Evolutionary conservation across 2,113 vertebrate species (phyloP).

Genomic region (Salvator merianae): DNA sequence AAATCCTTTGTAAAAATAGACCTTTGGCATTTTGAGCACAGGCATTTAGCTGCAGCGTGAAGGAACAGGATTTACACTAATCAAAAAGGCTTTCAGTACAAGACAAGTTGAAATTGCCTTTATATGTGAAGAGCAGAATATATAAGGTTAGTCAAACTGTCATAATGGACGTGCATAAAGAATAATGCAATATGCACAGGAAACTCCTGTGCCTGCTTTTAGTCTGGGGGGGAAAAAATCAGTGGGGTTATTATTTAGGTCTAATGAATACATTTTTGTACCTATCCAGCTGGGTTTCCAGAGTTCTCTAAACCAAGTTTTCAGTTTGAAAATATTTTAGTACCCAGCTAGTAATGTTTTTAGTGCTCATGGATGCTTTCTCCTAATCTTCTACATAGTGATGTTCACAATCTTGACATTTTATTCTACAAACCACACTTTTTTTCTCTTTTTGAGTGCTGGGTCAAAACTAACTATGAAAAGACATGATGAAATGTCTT

Average conservation of each 20-base stretch:
- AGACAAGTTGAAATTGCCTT: neutral
- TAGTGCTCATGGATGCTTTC: neutral
- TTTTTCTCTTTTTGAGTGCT: too few relatives aligned
- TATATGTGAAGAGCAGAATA: neutral
- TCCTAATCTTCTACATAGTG: too few relatives aligned
- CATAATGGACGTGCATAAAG: neutral
- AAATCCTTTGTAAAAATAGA: constrained; percentile 36
- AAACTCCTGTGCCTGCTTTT: neutral
- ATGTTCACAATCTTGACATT: too few relatives aligned
- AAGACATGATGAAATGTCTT: too few relatives aligned
- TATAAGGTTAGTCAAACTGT: neutral
- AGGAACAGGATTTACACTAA: neutral
- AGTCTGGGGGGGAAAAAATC: neutral
- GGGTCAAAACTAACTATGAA: too few relatives aligned
- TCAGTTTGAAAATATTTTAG: too few relatives aligned
- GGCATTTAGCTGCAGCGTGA: neutral
- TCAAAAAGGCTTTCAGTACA: neutral
- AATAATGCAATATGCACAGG: neutral
- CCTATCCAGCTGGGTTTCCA: neutral
- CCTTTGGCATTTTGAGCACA: constrained; percentile 16
- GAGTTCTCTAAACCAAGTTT: too few relatives aligned
- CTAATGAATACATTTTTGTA: neutral
- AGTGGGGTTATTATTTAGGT: neutral
- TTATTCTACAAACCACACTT: too few relatives aligned
- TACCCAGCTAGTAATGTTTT: neutral